These are phyloP conservation scores for Endomychus coccineus DNA, from an alignment of 2,888 invertebrate species.

Conservation along the genomic window DNA sequence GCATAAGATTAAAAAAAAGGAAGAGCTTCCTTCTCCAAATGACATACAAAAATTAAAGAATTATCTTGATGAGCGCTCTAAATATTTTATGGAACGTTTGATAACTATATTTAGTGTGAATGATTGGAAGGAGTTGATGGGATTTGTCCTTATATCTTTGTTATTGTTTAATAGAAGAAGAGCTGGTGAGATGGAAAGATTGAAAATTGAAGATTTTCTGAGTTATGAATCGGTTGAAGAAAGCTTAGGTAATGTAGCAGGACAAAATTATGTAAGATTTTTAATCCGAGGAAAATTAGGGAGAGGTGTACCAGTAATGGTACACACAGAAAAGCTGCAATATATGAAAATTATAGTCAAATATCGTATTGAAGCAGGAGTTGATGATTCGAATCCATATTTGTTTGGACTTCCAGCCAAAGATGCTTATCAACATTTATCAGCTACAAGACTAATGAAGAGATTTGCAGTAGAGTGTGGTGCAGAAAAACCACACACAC, in stretches of 20 bases:
- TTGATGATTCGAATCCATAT: background rate
- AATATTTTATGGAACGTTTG: no score
- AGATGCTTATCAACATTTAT: background rate
- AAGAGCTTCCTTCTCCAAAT: no score
- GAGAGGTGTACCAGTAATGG: constrained; percentile 2
- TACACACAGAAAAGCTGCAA: background rate
- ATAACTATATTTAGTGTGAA: no score
- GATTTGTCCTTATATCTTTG: no score
- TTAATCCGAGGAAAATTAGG: constrained; percentile 1
- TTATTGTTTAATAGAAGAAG: constrained; percentile 1
- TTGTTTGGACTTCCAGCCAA: constrained; percentile 2
- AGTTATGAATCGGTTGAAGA: background rate
- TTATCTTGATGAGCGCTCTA: no score
- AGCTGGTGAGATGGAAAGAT: constrained; percentile 5
- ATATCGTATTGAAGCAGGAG: background rate
- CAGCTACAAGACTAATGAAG: constrained; percentile 1
- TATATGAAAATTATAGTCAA: background rate
- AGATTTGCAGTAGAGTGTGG: constrained; percentile 2
- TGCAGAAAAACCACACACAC: constrained; percentile 1
- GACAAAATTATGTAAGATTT: constrained; percentile 3
- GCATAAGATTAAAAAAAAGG: no score
- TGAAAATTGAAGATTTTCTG: background rate
- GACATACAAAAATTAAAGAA: no score
- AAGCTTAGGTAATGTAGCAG: background rate
- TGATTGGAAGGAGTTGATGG: no score